Evolutionary conservation across 2,113 vertebrate genomes (phyloP), one percentile per base, ranked within the genome.

Genomic region (Cathartes aura): DNA sequence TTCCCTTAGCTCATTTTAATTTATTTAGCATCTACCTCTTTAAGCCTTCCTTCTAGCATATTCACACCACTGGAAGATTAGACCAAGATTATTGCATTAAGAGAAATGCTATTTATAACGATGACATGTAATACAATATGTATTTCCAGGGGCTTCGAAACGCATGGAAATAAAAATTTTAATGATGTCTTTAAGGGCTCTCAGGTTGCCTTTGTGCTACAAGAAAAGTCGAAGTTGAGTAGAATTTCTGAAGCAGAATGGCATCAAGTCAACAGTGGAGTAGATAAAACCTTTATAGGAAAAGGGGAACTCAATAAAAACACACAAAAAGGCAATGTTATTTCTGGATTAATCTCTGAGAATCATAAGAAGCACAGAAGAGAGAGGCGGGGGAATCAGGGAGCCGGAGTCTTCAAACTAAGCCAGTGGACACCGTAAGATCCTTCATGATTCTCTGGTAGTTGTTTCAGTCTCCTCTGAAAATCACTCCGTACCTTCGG

Each of bases 21-120:
- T 95, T 94, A 79, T 87, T 96, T 94, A 96, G 64, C 89, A 96
- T 88, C 42, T 80, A 26, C 75, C 43, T 84, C 72, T 95, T 89
- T 76, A 62, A 96, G 63, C 66, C 62, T 85, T 80, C 67, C 45
- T 96, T 89, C 58, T 66, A 88, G 76, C 48, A 15, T n/a, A 71
- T 85, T 91, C 82, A 89, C 30, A 84, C 82, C 90, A 78, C 58
- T 87, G 75, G 84, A 93, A 97, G 91, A 97, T 97, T 91, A 96
- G 76, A 67, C 27, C 3, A 3, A 70, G 88, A 72, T 93, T 62
- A 59, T 75, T 94, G 58, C 83, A 94, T 92, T 96, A 96, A 81
- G 80, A 92, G 83, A 91, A 96, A 91, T 80, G 60, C 72, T 96
- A 80, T 97, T 98, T 97, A 96, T 63, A 92, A 18, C 2, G 23